Evolutionary conservation across 2,888 invertebrate species (phyloP), one percentile per base, ranked within the genome.

Genomic region (Chrysolina haemoptera): DNA sequence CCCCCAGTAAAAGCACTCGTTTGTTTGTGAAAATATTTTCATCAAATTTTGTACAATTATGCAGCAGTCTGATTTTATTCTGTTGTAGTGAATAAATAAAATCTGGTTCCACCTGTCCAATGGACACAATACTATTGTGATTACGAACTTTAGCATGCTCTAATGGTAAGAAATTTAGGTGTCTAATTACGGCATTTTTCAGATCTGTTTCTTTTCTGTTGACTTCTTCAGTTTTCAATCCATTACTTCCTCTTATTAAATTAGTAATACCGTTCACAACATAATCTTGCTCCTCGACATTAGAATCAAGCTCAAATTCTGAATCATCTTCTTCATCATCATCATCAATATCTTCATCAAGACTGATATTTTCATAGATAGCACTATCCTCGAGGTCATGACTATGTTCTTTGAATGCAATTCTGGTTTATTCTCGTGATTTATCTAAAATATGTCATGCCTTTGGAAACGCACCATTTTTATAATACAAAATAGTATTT

Each of bases 11-110:
- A 2, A 66, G 1, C 10, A 66, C 66, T 16, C 66, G 35, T 50
- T 66, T 66, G 16, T 66, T 66, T 0, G n/a, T 46, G 16, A 50
- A 48, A n/a, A 66, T 16, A 35, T 66, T 50, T 3, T 66, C 50
- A 18, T 66, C 48, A 8, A 50, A 50, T 27, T 66, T 66, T 5
- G 22, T n/a, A 35, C 66, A 66, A 18, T 50, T 50, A 35, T 66
- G 66, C 22, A 66, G 16, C 8, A 66, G 50, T 1, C 9, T 27
- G n/a, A 66, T 50, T n/a, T 35, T 50, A 18, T 35, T 35, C 35
- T 48, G 1, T 18, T 66, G 66, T 12, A 66, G 9, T 9, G 66
- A 27, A 1, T 35, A 6, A 10, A 66, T 43, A 11, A 35, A 50
- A 9, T 66, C 27, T 10, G 66, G 66, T 35, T 35, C 27, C 5